phyloP scores from a whole-genome alignment of 2,113 vertebrate species.

The Cyprinus carpio region DNA sequence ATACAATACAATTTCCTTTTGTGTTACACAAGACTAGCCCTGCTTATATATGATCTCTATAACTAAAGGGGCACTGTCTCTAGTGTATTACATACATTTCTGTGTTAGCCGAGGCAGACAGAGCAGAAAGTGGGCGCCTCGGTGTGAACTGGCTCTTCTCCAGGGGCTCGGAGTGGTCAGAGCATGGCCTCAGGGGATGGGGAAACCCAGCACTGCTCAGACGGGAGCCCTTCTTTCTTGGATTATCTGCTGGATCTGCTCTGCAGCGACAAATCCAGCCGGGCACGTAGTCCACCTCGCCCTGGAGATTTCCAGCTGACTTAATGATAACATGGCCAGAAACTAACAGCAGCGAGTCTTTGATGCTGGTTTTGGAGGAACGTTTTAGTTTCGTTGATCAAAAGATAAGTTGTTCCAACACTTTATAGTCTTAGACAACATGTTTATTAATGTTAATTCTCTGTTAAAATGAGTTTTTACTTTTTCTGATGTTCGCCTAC shows the following conservation, averaged over 20 bases:
- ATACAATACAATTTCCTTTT: neutral
- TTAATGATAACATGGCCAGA: neutral
- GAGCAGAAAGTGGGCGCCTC: neutral
- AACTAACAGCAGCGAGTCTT: neutral
- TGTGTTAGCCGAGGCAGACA: neutral
- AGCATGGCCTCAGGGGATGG: neutral
- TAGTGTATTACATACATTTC: neutral
- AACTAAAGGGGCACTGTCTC: neutral
- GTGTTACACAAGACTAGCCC: neutral
- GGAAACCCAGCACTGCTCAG: neutral
- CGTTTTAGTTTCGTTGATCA: neutral
- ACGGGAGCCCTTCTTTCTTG: neutral
- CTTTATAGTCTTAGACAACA: neutral
- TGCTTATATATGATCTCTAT: neutral
- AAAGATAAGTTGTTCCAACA: neutral
- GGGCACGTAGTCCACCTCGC: neutral
- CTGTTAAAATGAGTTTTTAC: neutral
- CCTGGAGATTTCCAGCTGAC: neutral
- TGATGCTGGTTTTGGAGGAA: neutral
- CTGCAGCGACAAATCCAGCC: neutral
- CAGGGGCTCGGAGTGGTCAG: neutral
- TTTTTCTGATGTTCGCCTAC: neutral
- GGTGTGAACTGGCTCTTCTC: constrained; percentile 17
- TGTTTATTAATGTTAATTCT: neutral
- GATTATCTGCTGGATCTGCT: constrained; percentile 2